Evolutionary conservation across 2,888 invertebrate species (phyloP).

Genomic region (Thyatira batis): DNA sequence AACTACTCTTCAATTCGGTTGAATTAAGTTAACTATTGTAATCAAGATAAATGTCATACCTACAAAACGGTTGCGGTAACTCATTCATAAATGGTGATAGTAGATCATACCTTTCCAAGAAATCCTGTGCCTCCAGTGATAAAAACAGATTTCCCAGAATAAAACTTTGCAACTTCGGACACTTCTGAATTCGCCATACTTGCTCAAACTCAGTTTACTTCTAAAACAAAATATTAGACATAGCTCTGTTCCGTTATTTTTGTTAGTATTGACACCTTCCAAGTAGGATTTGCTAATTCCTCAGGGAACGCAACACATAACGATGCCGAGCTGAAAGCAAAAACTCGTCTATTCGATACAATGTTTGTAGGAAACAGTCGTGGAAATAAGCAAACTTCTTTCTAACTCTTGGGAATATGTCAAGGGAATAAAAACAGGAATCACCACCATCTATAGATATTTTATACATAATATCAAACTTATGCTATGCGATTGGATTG

Average conservation of each 20-base stretch:
- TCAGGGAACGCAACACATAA: neutral
- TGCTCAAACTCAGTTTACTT: neutral
- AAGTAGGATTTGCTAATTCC: neutral
- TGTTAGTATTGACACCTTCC: neutral
- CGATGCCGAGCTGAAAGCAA: neutral
- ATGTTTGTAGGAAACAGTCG: neutral
- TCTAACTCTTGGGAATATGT: neutral
- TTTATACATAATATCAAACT: no score
- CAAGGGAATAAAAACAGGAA: neutral
- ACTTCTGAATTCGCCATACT: constrained; percentile 3
- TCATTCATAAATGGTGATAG: neutral
- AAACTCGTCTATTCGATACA: neutral
- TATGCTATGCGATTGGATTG: no score
- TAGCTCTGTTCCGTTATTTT: neutral
- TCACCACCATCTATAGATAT: no score
- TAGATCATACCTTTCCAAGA: constrained; percentile 40
- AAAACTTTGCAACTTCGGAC: constrained; percentile 32
- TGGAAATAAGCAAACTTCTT: neutral
- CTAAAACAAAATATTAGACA: neutral
- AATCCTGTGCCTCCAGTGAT: constrained; percentile 45
- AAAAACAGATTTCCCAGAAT: constrained; percentile 36
- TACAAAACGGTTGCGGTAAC: no score
- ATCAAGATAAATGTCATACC: no score
- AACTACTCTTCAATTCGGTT: no score
- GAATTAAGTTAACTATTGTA: no score